phyloP scores from a whole-genome alignment of 2,113 vertebrate genomes.

The Heteronetta atricapilla region DNA sequence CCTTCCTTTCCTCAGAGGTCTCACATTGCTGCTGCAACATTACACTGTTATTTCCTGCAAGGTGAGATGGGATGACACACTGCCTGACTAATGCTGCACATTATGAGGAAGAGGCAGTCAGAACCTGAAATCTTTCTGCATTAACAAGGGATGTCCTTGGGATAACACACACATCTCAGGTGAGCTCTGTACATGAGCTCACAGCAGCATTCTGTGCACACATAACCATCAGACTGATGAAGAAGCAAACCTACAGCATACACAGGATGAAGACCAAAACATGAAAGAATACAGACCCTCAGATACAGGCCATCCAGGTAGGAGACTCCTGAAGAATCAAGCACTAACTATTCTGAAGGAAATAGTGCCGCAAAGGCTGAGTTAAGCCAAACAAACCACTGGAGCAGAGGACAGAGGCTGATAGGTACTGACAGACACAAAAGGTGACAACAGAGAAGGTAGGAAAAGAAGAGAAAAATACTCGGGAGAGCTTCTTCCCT shows the following conservation, averaged over 20 bases:
- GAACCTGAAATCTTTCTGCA: background rate
- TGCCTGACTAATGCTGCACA: background rate
- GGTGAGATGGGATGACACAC: background rate
- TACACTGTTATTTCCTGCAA: background rate
- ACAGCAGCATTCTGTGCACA: background rate
- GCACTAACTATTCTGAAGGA: background rate
- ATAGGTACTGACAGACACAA: background rate
- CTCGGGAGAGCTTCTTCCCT: constrained; percentile 11
- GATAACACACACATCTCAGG: background rate
- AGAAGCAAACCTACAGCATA: background rate
- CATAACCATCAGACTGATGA: background rate
- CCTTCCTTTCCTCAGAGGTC: background rate
- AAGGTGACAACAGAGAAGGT: background rate
- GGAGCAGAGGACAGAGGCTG: background rate
- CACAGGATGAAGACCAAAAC: background rate
- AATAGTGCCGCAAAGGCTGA: background rate
- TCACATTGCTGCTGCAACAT: background rate
- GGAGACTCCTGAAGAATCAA: background rate
- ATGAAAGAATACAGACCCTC: background rate
- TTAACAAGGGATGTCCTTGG: background rate
- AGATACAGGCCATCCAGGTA: background rate
- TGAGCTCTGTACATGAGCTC: background rate
- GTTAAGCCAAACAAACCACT: background rate
- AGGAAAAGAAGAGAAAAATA: background rate
- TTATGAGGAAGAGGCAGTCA: background rate